Conservation (phyloP, 2,888 invertebrate species). For the Thysanoteuthis rhombus region DNA sequence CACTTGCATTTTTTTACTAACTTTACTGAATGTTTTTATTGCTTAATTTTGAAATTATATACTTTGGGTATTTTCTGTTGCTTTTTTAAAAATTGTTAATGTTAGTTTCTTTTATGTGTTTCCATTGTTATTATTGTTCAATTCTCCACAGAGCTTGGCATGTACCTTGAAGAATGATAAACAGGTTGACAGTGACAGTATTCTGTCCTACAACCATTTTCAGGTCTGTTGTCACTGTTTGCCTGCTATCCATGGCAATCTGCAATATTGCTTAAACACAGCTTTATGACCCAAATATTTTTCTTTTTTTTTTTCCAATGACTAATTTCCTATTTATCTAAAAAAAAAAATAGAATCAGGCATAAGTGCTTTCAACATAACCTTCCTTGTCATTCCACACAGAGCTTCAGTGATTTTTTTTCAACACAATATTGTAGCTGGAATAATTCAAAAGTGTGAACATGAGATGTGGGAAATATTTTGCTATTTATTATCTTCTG, state of each 20-base stretch:
- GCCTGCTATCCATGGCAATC: neutral
- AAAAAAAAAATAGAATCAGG: no score
- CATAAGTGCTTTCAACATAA: neutral
- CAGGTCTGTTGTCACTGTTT: conserved; percentile 52
- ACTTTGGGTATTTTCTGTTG: no score
- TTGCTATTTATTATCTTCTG: no score
- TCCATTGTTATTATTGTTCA: conserved; percentile 23
- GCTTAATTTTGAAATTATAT: neutral
- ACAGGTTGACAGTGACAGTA: conserved; percentile 46
- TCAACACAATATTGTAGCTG: no score
- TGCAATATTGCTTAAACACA: neutral
- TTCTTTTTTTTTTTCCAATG: neutral
- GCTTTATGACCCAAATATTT: neutral
- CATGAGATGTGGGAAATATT: no score
- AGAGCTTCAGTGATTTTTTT: no score
- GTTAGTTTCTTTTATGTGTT: neutral
- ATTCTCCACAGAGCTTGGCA: conserved; percentile 49
- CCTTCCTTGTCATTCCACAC: neutral
- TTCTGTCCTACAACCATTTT: conserved; percentile 49
- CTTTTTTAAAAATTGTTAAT: neutral
- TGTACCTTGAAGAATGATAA: conserved; percentile 49
- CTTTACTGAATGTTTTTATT: neutral
- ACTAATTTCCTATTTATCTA: neutral
- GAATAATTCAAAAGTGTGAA: no score
- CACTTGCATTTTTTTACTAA: neutral